Conservation (phyloP, 2,113 vertebrate species). For the Thunnus maccoyii region DNA sequence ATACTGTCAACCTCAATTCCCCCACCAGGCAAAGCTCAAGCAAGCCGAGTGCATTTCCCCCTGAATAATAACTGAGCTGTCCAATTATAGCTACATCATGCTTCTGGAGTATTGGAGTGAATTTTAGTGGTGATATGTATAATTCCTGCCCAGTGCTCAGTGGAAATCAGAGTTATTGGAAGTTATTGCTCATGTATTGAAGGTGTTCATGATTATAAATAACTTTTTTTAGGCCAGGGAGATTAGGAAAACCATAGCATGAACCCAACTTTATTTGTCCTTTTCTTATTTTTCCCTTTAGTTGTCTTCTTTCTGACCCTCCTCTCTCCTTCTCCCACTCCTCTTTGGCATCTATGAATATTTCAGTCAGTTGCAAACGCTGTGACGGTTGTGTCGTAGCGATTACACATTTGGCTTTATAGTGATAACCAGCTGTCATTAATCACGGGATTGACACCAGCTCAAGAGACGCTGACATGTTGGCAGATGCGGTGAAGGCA, state of each 20-base stretch:
- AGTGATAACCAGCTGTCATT: conserved; percentile 21
- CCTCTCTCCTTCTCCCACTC: not conserved
- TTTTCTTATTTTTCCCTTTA: not conserved
- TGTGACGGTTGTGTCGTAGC: not conserved
- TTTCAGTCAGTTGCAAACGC: not conserved
- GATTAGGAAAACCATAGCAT: not conserved
- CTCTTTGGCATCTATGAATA: not conserved
- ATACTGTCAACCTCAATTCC: conserved; percentile 45
- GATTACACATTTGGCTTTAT: not conserved
- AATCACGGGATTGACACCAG: conserved; percentile 29
- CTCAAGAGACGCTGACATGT: conserved; percentile 21
- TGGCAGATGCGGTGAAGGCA: not conserved
- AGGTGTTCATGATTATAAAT: conserved; percentile 10
- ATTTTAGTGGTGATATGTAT: not conserved
- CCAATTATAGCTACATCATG: conserved; percentile 7
- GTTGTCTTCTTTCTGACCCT: no score
- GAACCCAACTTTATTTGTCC: not conserved
- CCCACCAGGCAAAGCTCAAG: conserved; percentile 22
- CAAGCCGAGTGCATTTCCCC: conserved; percentile 16
- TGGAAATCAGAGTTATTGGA: conserved; percentile 24
- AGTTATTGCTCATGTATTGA: not conserved
- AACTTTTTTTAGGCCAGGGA: not conserved
- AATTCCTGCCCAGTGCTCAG: not conserved
- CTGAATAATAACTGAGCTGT: conserved; percentile 34
- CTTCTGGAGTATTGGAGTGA: not conserved